Base-by-base conservation (phyloP, 2,888 invertebrate genomes). In the Drosophila pseudotakahashii region DNA sequence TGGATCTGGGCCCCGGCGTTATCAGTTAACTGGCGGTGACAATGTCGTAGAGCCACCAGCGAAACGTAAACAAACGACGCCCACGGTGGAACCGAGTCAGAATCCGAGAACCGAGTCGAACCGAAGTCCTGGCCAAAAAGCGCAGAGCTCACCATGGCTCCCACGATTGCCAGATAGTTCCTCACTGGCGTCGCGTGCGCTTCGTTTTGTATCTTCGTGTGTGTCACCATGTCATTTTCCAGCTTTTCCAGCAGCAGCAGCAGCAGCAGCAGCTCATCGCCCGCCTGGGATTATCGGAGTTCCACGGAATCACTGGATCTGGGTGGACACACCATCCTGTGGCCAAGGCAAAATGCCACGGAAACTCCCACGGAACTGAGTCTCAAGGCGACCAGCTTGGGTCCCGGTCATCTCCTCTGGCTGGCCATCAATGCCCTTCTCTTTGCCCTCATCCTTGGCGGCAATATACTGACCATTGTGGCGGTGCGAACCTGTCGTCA, bases 381-480 rank as follows among this genome's bases (percentile, higher is more conserved):
- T 13, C 16, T 48, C 3, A 32, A 48, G 13, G 10, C 55, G 9
- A 7, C 60, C 10, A 39, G 70, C 39, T 57, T 79, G 2, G 62
- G 80, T 7, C 45, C 75, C 0, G 76, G 78, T 0, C 77, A 90
- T 7, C 45, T 89, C 26, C 62, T 89, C n/a, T 96, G 96, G 96
- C 93, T 94, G 81, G 93, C 94, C 77, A 92, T 95, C 62, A 95
- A 96, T 92, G 93, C 94, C 34, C 89, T 94, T 14, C 92, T 96
- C 51, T 94, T 95, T 91, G 81, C 95, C 62, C 92, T 94, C 67
- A 96, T 96, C 76, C 91, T 96, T 62, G 93, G 94, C 84, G 96
- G 96, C 30, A 97, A 97, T 91, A 93, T 95, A 39, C 93, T 96
- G 71, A 96, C 96, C 52, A 95, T 97, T 80, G 93, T 95, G 73